These are phyloP conservation scores for Brachyrhaphis roseni DNA, from an alignment of 2,797 vertebrate genomes.

Conservation along the genomic window DNA sequence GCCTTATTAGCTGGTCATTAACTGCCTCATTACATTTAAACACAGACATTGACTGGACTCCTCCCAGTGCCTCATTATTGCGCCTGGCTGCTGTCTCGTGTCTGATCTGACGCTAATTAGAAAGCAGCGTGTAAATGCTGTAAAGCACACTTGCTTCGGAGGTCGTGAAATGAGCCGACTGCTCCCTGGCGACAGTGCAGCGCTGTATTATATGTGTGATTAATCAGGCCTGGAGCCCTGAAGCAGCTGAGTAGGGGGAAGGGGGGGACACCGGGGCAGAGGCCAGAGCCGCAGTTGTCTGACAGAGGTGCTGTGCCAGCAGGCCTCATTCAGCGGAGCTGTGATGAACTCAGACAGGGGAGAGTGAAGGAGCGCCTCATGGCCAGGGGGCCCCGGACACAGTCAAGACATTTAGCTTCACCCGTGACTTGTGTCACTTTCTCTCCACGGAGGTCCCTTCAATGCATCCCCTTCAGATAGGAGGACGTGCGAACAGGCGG, in stretches of 20 bases:
- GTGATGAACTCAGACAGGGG: conserved; percentile 80
- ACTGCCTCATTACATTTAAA: conserved; percentile 80
- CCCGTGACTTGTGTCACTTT: conserved; percentile 81
- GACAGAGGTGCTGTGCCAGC: conserved; percentile 85
- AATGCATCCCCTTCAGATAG: conserved; percentile 75
- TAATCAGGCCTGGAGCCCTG: conserved; percentile 73
- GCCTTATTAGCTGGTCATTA: conserved; percentile 78
- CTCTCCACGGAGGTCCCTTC: conserved; percentile 78
- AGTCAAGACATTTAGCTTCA: conserved; percentile 86
- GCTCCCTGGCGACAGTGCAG: conserved; percentile 63
- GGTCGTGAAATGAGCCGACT: conserved; percentile 74
- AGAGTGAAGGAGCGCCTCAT: conserved; percentile 70
- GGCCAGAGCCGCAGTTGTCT: conserved; percentile 74
- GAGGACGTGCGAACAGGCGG: conserved; percentile 72
- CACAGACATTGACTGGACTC: conserved; percentile 58
- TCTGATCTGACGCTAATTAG: conserved; percentile 80
- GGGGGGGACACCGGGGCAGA: conserved; percentile 49
- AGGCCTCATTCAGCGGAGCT: conserved; percentile 77
- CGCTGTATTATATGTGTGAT: conserved; percentile 75
- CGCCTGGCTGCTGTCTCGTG: conserved; percentile 66
- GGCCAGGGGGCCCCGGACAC: conserved; percentile 78
- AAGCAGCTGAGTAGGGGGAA: conserved; percentile 22
- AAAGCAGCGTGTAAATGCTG: conserved; percentile 64
- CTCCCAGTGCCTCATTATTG: conserved; percentile 70
- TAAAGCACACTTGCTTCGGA: conserved; percentile 73